These are phyloP conservation scores for Pogonocichla stellata DNA, from an alignment of 2,113 vertebrate species.

Conservation along the genomic window DNA sequence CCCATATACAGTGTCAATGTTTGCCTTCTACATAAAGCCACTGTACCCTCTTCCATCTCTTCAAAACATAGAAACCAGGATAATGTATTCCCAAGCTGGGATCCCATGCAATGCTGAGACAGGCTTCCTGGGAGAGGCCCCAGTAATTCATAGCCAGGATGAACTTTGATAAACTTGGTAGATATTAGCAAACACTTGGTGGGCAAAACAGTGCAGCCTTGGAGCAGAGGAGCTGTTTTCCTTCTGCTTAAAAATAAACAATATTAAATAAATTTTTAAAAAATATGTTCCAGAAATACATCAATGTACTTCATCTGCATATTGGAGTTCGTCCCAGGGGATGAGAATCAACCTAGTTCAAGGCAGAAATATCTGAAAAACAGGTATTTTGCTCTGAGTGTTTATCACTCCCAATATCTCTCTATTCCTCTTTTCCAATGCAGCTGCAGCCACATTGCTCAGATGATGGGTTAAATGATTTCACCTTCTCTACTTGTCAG, in stretches of 20 bases:
- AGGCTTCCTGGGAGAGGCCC: neutral
- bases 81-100: neutral
- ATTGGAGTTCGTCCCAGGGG: neutral
- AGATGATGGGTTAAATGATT: neutral
- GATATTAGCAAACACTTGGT: neutral
- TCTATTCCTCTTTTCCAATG: neutral
- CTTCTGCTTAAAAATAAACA: neutral
- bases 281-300: neutral
- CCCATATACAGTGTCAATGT: neutral
- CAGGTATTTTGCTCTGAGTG: neutral
- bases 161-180: neutral
- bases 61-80: neutral
- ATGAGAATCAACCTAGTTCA: neutral
- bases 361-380: neutral
- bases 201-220: neutral
- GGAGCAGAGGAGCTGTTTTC: neutral
- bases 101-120: neutral
- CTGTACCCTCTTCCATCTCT: neutral
- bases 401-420: neutral
- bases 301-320: neutral
- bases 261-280: neutral
- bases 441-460: neutral
- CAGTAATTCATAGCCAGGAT: neutral
- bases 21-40: neutral
- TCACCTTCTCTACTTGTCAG: neutral